Base-by-base conservation (phyloP, 2,888 invertebrate species). In the Trachelus iudaicus region DNA sequence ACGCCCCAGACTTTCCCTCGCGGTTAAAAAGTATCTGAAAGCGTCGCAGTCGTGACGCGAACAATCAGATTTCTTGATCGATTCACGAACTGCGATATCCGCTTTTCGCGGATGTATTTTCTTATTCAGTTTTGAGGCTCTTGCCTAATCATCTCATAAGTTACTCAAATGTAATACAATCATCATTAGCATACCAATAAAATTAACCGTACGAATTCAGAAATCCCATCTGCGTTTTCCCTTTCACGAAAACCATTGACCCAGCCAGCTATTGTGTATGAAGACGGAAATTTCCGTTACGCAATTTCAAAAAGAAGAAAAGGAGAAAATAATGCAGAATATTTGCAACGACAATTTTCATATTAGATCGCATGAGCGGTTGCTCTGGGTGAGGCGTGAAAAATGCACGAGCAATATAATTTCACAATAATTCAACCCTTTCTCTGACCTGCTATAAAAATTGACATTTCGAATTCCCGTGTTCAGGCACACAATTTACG, bases 151-250 rank as follows among this genome's bases (percentile, higher is more conserved):
- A 83, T 87, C 84, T 83, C 82, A 88, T 89, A 84, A 85, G 85
- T 88, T 89, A 86, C 84, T 81, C 80, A 85, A 86, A 83, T 89
- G 88, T 89, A 89, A 88, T 88, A 86, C 89, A 88, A 88, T 89
- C 87, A 87, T 85, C 88, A 86, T 88, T 89, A 87, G 85, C 87
- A 87, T 88, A 88, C 86, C 86, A 88, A 89, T 87, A 87, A 89
- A 84, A 86, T 40, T 75, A 73, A 77, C 34, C 75, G 75, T 77
- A 35, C 74, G 37, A 37, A 74, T 74, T 34, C 74, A 35, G n/a
- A 71, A 9, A 56, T 56, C 23, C 23, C 9, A 23, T 9, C 2
- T 56, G 56, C 23, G 23, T 23, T 23, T 56, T 56, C 2, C 0
- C 56, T 56, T 56, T 23, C 23, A 23, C 56, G 23, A 56, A 56